Conservation (phyloP, 2,888 invertebrate species). For the Apeira syringaria region DNA sequence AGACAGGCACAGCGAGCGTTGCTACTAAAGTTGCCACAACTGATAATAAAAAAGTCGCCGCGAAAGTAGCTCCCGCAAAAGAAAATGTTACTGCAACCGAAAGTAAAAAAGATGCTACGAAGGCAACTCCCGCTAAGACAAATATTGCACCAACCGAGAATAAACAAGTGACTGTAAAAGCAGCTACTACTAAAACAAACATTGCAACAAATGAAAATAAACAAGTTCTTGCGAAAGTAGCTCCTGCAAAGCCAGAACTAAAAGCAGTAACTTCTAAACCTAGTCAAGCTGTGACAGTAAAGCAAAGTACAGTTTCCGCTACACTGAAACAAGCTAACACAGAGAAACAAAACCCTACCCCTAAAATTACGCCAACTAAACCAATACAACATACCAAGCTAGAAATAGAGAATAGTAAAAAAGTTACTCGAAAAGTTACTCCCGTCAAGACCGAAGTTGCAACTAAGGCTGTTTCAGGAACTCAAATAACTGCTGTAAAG, state of each 20-base stretch:
- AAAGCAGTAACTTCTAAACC: neutral
- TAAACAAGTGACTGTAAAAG: neutral
- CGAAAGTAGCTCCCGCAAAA: neutral
- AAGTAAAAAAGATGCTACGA: conserved; percentile 6
- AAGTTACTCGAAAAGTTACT: neutral
- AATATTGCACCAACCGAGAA: neutral
- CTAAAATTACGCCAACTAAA: neutral
- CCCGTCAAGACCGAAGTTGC: too few relatives aligned
- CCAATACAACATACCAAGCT: neutral
- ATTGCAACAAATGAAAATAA: neutral
- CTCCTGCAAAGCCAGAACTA: neutral
- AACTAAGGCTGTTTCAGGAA: neutral
- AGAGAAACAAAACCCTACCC: conserved; percentile 1
- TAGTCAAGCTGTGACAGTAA: neutral
- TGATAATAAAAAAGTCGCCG: neutral
- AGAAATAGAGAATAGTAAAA: neutral
- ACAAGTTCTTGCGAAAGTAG: neutral
- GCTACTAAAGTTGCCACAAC: too few relatives aligned
- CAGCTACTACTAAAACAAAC: neutral
- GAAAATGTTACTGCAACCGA: neutral
- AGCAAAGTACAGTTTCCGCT: neutral
- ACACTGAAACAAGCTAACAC: neutral
- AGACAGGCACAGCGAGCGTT: too few relatives aligned
- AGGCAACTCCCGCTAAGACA: conserved; percentile 1
- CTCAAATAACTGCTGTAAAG: neutral